Conservation (phyloP, 1,140 invertebrate genomes). For the Bombus superbus region DNA sequence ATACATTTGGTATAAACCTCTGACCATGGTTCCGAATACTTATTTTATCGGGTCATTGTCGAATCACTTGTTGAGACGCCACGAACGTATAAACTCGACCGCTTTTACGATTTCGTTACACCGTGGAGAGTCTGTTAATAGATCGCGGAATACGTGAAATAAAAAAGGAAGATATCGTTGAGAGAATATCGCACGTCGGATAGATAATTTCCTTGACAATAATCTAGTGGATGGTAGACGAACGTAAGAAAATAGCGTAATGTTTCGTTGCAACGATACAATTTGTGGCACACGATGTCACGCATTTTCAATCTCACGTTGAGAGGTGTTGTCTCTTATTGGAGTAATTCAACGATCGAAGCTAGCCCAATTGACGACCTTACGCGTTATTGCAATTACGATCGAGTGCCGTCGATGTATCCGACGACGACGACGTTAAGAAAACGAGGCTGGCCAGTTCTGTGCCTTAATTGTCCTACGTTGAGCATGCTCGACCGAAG, state of each 20-base stretch:
- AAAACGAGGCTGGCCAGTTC: conserved; percentile 9
- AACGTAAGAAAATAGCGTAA: too few species aligned
- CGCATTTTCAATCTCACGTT: too few species aligned
- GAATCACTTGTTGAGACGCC: background rate
- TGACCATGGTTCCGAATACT: background rate
- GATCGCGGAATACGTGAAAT: background rate
- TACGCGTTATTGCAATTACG: background rate
- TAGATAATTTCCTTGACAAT: too few species aligned
- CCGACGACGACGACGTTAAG: conserved; percentile 7
- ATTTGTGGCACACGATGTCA: too few species aligned
- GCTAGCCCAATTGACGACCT: background rate
- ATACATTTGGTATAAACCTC: background rate
- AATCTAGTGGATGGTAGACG: too few species aligned
- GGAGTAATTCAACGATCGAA: too few species aligned
- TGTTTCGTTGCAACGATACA: too few species aligned
- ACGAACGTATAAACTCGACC: background rate
- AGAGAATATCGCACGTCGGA: too few species aligned
- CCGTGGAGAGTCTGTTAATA: background rate
- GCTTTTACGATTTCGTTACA: background rate
- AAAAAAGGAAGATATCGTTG: too few species aligned
- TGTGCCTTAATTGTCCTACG: conserved; percentile 38
- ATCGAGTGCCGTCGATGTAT: background rate
- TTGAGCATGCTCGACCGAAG: conserved; percentile 34
- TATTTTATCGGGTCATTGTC: background rate
- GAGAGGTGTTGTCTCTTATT: background rate